A percentile compares a stretch with the other conserved stretches of the same genome.
phyloP scores from a whole-genome alignment of 1,140 invertebrate genomes.

The Hylaeus volcanicus region DNA sequence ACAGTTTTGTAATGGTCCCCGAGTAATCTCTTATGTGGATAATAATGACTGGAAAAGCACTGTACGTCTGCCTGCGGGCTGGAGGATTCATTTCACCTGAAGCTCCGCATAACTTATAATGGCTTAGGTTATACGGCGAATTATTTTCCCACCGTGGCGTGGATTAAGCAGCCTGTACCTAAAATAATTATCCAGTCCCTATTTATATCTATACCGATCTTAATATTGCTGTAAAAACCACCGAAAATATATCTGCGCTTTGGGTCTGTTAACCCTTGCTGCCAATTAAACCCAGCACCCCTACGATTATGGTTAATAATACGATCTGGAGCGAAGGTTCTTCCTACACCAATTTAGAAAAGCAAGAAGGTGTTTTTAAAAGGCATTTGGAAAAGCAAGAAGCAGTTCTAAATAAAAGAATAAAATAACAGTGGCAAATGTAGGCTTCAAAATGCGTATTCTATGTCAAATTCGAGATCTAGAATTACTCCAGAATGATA shows the following conservation, averaged over 20 bases:
- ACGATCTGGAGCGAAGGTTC: background rate
- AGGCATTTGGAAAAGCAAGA: no score
- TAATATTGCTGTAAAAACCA: constrained; percentile 60
- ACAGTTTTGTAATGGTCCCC: constrained; percentile 56
- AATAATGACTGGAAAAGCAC: constrained; percentile 65
- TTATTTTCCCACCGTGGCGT: constrained; percentile 64
- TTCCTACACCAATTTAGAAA: background rate
- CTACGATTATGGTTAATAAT: constrained; percentile 3
- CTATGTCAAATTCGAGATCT: no score
- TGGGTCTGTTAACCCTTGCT: constrained; percentile 11
- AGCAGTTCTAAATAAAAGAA: no score
- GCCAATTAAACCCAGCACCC: constrained; percentile 22
- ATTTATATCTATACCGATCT: constrained; percentile 56
- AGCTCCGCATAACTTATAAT: constrained; percentile 65
- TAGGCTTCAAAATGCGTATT: no score
- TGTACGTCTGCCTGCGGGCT: constrained; percentile 47
- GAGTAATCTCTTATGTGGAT: constrained; percentile 62
- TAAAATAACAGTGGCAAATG: no score
- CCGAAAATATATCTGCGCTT: constrained; percentile 21
- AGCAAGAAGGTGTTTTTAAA: no score
- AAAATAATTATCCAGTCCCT: constrained; percentile 66
- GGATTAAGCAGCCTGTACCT: constrained; percentile 61
- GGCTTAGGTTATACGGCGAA: constrained; percentile 68
- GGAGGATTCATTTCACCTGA: constrained; percentile 61
- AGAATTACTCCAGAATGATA: no score